Evolutionary conservation across 2,113 vertebrate species (phyloP).

Genomic region (Caracal caracal): DNA sequence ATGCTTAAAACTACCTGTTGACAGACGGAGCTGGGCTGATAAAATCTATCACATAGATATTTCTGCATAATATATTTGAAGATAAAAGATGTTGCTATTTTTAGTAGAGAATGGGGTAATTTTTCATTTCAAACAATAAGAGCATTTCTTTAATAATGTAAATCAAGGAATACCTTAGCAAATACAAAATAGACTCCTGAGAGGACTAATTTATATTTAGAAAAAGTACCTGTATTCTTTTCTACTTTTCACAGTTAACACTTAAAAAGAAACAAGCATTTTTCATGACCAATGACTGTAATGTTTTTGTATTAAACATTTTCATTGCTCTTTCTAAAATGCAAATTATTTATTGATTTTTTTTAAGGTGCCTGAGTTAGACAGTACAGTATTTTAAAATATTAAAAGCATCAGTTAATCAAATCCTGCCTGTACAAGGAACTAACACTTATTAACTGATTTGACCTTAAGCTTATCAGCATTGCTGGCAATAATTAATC

Average conservation of each 20-base stretch:
- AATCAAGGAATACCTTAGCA: background rate
- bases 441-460: conserved; percentile 55
- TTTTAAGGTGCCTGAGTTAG: conserved; percentile 18
- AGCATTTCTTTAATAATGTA: conserved; percentile 35
- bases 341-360: conserved; percentile 72
- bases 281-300: conserved; percentile 2
- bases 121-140: conserved; percentile 52
- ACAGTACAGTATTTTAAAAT: conserved; percentile 33
- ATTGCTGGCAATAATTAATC: conserved; percentile 32
- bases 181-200: conserved; percentile 15
- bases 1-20: conserved; percentile 38
- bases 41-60: conserved; percentile 27
- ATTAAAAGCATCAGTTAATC: conserved; percentile 65
- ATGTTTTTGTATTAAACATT: conserved; percentile 50
- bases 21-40: background rate
- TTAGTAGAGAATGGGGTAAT: background rate
- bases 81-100: conserved; percentile 40
- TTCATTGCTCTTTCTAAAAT: conserved; percentile 59
- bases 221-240: conserved; percentile 31
- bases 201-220: conserved; percentile 31
- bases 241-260: conserved; percentile 16
- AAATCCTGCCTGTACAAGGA: conserved; percentile 31
- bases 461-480: conserved; percentile 44
- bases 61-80: conserved; percentile 1
- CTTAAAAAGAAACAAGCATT: conserved; percentile 32